Percentiles rank a stretch among this genome's conserved stretches.
phyloP scores from a whole-genome alignment of 2,888 invertebrate genomes.

The Stenotaenia linearis region DNA sequence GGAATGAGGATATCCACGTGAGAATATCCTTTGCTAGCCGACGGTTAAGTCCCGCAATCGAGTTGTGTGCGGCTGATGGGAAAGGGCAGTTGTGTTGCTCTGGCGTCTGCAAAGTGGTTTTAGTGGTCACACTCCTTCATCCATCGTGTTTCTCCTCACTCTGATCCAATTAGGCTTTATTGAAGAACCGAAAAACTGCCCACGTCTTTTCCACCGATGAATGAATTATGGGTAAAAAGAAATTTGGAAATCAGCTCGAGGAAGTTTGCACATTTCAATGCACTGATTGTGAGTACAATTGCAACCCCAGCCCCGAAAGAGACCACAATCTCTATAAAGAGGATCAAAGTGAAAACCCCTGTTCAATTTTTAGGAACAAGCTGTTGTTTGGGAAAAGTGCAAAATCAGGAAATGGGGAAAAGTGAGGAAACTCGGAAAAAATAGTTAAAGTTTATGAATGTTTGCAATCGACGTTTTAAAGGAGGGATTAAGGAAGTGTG shows the following conservation, averaged over 20 bases:
- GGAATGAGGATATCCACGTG: constrained; percentile 17
- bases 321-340: constrained; percentile 10
- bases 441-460: background rate
- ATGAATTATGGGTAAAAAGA: background rate
- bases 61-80: constrained; percentile 11
- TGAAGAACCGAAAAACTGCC: background rate
- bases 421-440: background rate
- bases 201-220: background rate
- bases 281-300: background rate
- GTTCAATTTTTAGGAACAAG: constrained; percentile 3
- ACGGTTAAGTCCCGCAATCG: constrained; percentile 15
- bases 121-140: constrained; percentile 24
- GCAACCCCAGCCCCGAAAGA: background rate
- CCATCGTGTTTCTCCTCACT: constrained; percentile 2
- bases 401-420: background rate
- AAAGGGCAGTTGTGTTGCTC: constrained; percentile 19
- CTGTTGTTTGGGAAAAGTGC: background rate
- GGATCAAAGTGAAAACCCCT: constrained; percentile 10
- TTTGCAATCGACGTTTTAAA: too few species aligned
- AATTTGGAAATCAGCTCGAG: too few species aligned
- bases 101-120: constrained; percentile 23
- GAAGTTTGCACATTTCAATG: background rate
- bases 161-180: constrained; percentile 4
- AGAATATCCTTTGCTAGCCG: background rate
- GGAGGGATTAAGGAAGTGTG: too few species aligned